These are phyloP conservation scores for Ceuthmochares aereus DNA, from an alignment of 2,113 vertebrate species.

Conservation along the genomic window DNA sequence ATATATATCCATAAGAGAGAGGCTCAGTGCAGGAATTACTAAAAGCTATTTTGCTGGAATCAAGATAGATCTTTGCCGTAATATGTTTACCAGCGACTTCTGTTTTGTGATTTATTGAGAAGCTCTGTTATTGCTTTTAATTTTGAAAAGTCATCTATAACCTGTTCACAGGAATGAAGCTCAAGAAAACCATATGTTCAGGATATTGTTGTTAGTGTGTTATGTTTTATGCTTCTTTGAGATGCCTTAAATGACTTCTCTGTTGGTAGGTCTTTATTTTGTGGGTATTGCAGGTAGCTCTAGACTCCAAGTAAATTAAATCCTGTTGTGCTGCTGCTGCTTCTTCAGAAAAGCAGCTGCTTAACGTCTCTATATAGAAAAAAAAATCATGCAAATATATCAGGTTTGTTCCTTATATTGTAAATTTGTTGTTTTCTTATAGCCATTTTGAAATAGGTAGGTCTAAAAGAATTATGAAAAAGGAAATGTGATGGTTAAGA, in stretches of 20 bases:
- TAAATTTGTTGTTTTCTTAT: neutral
- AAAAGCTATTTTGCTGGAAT: slow-evolving; percentile 30
- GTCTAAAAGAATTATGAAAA: neutral
- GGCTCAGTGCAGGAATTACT: neutral
- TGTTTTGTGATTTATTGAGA: slow-evolving; percentile 37
- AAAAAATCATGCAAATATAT: neutral
- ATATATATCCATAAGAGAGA: neutral
- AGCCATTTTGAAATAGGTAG: neutral
- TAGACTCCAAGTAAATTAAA: slow-evolving; percentile 11
- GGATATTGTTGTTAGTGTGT: slow-evolving; percentile 9
- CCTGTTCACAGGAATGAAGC: slow-evolving; percentile 2
- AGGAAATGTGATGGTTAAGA: neutral
- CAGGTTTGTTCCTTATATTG: neutral
- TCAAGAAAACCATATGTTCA: slow-evolving; percentile 34
- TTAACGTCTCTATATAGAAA: neutral
- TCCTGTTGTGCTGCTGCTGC: neutral
- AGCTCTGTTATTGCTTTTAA: slow-evolving; percentile 46
- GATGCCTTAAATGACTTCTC: neutral
- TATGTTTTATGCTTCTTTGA: neutral
- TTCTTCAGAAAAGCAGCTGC: slow-evolving; percentile 19
- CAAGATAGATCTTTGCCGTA: slow-evolving; percentile 39
- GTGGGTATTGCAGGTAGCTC: slow-evolving; percentile 15
- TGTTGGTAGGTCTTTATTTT: neutral
- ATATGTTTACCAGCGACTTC: slow-evolving; percentile 6
- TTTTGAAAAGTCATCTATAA: slow-evolving; percentile 53